Evolutionary conservation across 1,140 invertebrate species (phyloP), one percentile per base, ranked within the genome.

Genomic region (Macrocentrus cingulum): DNA sequence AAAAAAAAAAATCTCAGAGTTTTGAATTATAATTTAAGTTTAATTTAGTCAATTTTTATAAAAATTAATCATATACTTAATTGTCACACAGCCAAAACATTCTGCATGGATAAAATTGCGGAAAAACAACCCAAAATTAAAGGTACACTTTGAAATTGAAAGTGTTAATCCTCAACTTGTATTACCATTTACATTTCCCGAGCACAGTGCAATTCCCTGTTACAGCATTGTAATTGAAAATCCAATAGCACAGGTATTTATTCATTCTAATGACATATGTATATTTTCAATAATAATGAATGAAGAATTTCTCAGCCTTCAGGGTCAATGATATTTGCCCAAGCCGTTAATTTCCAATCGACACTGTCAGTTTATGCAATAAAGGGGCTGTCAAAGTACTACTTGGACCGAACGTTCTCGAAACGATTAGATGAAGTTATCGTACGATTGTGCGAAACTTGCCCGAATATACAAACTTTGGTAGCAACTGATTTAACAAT

Each of bases 141-240:
- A 74, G 42, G 84, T 87, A 9, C 84, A 87, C 62, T 77, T 86
- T 63, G 77, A 84, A 56, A 59, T 86, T 15, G 83, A 86, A 67
- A 83, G 80, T 49, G 59, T 79, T 15, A 78, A 76, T 53, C 68
- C 79, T 1, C 76, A 82, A 39, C 62, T 83, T n/a, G 72, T 80
- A 8, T 59, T 86, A 9, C 68, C 72, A 1, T 68, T 71, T 22
- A 70, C 72, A 66, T 56, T 72, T 46, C 64, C 77, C 58, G 83
- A 84, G 63, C 84, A 88, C 19, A 81, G 81, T 58, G 81, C 81
- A 42, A 82, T 84, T 23, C 88, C 88, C 0, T 87, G 88, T 45
- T 81, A 82, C 45, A 88, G 86, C 63, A 81, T 91, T 50, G 73
- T 89, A 6, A 84, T 88, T 62, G 81, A 88, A 62, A 84, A 87